These are phyloP conservation scores for Sicus ferrugineus DNA, from an alignment of 2,888 invertebrate species.

Conservation along the genomic window DNA sequence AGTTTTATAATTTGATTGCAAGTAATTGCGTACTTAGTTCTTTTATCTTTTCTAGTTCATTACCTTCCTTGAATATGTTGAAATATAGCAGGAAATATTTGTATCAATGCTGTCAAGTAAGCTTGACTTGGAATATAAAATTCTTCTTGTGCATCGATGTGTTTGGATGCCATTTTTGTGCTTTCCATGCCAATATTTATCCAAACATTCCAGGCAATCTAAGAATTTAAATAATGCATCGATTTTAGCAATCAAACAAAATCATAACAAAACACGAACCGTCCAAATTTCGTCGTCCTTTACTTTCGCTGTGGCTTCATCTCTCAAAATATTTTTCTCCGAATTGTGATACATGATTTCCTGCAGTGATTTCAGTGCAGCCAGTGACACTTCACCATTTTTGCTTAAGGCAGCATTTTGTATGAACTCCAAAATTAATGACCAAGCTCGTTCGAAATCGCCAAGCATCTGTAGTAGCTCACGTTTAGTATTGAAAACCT, in stretches of 20 bases:
- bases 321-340: slow-evolving; percentile 61
- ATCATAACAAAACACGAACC: slow-evolving; percentile 59
- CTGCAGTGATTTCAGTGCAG: slow-evolving; percentile 96
- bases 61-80: slow-evolving; percentile 74
- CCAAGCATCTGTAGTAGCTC: slow-evolving; percentile 82
- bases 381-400: slow-evolving; percentile 95
- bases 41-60: not conserved
- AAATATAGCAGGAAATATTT: slow-evolving; percentile 95
- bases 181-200: slow-evolving; percentile 84
- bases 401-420: slow-evolving; percentile 90
- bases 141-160: slow-evolving; percentile 66
- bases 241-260: not conserved
- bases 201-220: slow-evolving; percentile 85
- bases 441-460: slow-evolving; percentile 95
- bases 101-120: slow-evolving; percentile 92
- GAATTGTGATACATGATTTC: slow-evolving; percentile 83
- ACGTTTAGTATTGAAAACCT: slow-evolving; percentile 86
- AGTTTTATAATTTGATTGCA: too few relatives aligned
- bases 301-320: slow-evolving; percentile 47
- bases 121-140: slow-evolving; percentile 90
- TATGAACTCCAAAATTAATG: slow-evolving; percentile 90
- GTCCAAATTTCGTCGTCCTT: slow-evolving; percentile 75
- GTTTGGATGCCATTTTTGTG: slow-evolving; percentile 68
- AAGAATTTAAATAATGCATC: slow-evolving; percentile 32
- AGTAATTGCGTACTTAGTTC: too few relatives aligned